These are phyloP conservation scores for Scotopteryx bipunctaria DNA, from an alignment of 2,888 invertebrate species.

Conservation along the genomic window DNA sequence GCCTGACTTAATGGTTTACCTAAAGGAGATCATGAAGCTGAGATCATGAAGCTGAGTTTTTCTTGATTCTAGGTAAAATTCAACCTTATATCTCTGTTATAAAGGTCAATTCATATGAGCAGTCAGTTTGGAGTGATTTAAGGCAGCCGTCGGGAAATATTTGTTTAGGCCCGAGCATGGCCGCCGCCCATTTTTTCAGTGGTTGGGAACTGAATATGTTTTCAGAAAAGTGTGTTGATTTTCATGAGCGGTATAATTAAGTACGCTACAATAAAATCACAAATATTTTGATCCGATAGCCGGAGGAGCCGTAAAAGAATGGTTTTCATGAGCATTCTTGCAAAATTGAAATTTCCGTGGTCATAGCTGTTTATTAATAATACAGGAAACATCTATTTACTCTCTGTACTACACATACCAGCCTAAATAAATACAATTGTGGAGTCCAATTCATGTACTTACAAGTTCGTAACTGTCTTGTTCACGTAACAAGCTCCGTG, in stretches of 20 bases:
- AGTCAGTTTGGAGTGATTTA: constrained; percentile 1
- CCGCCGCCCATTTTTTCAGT: constrained; percentile 34
- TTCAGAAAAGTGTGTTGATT: constrained; percentile 33
- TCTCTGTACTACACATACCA: too few species aligned
- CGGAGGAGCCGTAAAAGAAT: not conserved
- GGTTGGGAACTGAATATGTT: constrained; percentile 32
- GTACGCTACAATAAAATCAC: constrained; percentile 20
- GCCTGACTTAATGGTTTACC: too few species aligned
- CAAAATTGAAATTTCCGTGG: not conserved
- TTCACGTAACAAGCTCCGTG: not conserved
- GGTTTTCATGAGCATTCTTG: not conserved
- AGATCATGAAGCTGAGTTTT: not conserved
- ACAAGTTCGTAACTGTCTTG: not conserved
- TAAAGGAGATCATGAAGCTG: too few species aligned
- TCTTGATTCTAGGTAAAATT: not conserved
- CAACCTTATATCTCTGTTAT: not conserved
- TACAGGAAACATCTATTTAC: too few species aligned
- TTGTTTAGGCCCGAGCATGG: constrained; percentile 37
- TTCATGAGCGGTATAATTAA: constrained; percentile 29
- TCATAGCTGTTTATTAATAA: too few species aligned
- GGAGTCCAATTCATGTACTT: not conserved
- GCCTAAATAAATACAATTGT: constrained; percentile 2
- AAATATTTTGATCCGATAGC: constrained; percentile 3
- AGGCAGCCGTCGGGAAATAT: constrained; percentile 34
- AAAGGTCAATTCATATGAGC: constrained; percentile 3